Percentiles rank a stretch among this genome's conserved stretches.
Evolutionary conservation across 2,113 vertebrate genomes (phyloP).

Genomic region (Solea senegalensis): DNA sequence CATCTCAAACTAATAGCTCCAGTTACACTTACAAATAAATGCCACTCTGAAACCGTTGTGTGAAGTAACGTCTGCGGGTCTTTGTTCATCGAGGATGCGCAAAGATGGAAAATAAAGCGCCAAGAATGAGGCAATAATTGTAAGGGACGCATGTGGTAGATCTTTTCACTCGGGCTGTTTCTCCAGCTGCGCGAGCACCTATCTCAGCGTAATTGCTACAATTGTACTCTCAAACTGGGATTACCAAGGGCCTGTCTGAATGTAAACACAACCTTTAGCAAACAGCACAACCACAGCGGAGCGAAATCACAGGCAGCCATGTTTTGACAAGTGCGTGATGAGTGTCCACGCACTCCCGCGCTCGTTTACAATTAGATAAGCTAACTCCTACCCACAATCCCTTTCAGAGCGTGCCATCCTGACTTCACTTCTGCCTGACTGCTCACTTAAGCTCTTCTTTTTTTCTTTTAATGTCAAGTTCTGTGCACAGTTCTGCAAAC

Average conservation of each 20-base stretch:
- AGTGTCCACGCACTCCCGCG: slow-evolving; percentile 62
- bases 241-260: slow-evolving; percentile 86
- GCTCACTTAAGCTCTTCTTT: slow-evolving; percentile 43
- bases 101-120: slow-evolving; percentile 43
- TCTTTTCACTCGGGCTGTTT: slow-evolving; percentile 84
- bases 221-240: slow-evolving; percentile 85
- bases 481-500: slow-evolving; percentile 70
- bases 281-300: slow-evolving; percentile 35
- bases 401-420: slow-evolving; percentile 43
- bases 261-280: slow-evolving; percentile 81
- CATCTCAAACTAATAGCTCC: not conserved
- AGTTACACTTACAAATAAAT: not conserved
- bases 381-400: slow-evolving; percentile 55
- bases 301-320: slow-evolving; percentile 59
- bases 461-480: slow-evolving; percentile 68
- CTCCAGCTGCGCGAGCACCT: slow-evolving; percentile 79
- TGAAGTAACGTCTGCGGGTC: slow-evolving; percentile 29
- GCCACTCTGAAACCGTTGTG: not conserved
- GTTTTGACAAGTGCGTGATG: slow-evolving; percentile 74
- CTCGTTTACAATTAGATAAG: slow-evolving; percentile 68
- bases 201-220: slow-evolving; percentile 88
- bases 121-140: slow-evolving; percentile 77
- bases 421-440: slow-evolving; percentile 34
- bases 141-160: slow-evolving; percentile 76
- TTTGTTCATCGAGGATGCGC: slow-evolving; percentile 44